These are phyloP conservation scores for Actinia tenebrosa DNA, from an alignment of 64 coral and sea anemone genomes.

Conservation along the genomic window DNA sequence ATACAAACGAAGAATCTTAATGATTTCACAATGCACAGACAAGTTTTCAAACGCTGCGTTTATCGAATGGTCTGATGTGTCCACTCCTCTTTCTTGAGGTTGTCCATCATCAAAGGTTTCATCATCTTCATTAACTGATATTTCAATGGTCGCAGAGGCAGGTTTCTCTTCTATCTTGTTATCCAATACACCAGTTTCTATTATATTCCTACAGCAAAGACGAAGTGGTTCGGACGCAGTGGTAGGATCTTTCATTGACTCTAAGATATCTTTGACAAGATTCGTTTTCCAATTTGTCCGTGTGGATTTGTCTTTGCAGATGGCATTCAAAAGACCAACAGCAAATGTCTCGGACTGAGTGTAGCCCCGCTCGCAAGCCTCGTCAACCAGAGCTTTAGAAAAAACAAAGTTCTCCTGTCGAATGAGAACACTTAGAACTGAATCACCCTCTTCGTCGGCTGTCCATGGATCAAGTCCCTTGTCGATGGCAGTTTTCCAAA, in stretches of 20 bases:
- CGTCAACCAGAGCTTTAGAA: too few relatives aligned
- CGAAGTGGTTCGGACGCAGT: background rate
- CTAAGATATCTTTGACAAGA: background rate
- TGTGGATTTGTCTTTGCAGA: background rate
- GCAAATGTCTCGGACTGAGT: background rate
- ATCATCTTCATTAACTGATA: background rate
- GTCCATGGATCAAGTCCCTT: constrained; percentile 6
- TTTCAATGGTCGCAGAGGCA: too few relatives aligned
- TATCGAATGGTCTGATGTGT: background rate
- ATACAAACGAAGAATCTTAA: background rate
- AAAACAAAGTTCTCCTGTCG: too few relatives aligned
- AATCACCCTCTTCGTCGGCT: background rate
- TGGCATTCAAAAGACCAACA: background rate
- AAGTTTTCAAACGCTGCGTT: background rate
- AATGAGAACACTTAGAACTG: too few relatives aligned
- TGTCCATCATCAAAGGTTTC: too few relatives aligned
- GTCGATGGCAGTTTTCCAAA: background rate
- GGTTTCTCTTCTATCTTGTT: too few relatives aligned
- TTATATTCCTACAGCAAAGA: background rate
- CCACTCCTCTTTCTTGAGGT: too few relatives aligned
- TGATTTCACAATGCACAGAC: constrained; percentile 7
- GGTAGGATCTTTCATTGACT: background rate
- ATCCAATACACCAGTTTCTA: background rate
- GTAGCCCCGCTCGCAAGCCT: background rate
- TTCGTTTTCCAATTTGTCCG: background rate